Percentiles rank a stretch among this genome's conserved stretches.
Conservation (phyloP, 1,140 invertebrate genomes). For the Rhizoglyphus robini region DNA sequence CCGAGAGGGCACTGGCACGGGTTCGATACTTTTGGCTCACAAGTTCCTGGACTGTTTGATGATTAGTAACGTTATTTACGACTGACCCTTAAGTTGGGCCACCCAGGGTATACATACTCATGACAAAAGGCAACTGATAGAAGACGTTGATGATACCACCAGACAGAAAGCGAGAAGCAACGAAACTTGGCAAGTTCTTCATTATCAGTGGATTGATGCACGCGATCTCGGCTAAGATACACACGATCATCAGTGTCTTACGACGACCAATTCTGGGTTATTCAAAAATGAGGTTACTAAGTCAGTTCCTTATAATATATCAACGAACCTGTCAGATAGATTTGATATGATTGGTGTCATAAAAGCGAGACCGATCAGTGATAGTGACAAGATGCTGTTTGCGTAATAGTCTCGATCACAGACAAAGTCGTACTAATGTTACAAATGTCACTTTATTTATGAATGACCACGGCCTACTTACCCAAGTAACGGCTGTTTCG, state of each 20-base stretch:
- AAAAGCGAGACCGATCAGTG: constrained; percentile 53
- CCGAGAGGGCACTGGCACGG: constrained; percentile 72
- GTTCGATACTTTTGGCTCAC: constrained; percentile 78
- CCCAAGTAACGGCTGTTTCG: constrained; percentile 35
- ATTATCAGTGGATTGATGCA: constrained; percentile 22
- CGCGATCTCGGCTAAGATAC: neutral
- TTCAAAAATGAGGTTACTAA: neutral
- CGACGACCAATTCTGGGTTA: constrained; percentile 16
- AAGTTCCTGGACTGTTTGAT: constrained; percentile 60
- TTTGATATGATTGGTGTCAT: constrained; percentile 54
- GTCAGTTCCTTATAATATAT: neutral
- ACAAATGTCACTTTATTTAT: neutral
- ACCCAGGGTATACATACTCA: too few species aligned
- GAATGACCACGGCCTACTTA: constrained; percentile 25
- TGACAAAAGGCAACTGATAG: constrained; percentile 25
- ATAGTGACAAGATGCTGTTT: constrained; percentile 47
- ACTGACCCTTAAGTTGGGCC: too few species aligned
- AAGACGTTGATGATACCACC: constrained; percentile 13
- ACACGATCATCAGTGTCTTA: constrained; percentile 1
- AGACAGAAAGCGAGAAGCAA: constrained; percentile 14
- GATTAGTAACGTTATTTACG: constrained; percentile 12
- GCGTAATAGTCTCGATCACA: constrained; percentile 50
- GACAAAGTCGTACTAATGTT: constrained; percentile 47
- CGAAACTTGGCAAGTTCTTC: constrained; percentile 20
- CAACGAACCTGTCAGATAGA: constrained; percentile 48